phyloP scores from a whole-genome alignment of 2,113 vertebrate genomes.

The Chaetodon trifascialis region DNA sequence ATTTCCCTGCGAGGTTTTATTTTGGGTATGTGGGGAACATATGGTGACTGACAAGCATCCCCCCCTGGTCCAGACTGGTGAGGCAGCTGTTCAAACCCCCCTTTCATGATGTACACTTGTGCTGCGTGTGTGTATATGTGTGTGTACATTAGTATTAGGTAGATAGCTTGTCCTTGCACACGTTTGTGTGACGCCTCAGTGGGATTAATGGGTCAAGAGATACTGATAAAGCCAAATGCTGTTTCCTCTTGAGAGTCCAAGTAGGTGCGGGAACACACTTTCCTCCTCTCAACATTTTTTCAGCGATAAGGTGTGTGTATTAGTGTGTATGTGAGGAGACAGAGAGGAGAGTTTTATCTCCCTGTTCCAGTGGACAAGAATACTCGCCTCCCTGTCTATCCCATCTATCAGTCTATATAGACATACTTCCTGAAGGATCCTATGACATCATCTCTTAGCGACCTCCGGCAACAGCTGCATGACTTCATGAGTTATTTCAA shows the following conservation, averaged over 20 bases:
- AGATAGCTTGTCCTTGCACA: slow-evolving; percentile 16
- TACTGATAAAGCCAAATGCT: slow-evolving; percentile 41
- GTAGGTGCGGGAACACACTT: slow-evolving; percentile 47
- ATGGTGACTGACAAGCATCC: slow-evolving; percentile 75
- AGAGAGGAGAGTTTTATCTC: slow-evolving; percentile 36
- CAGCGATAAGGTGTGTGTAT: slow-evolving; percentile 36
- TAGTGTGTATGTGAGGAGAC: slow-evolving; percentile 15
- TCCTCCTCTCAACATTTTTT: slow-evolving; percentile 49
- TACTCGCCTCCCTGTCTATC: slow-evolving; percentile 23
- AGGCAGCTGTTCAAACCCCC: slow-evolving; percentile 77
- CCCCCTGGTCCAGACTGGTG: slow-evolving; percentile 43
- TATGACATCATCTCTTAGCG: slow-evolving; percentile 72
- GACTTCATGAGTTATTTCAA: slow-evolving; percentile 63
- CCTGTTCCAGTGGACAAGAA: slow-evolving; percentile 53
- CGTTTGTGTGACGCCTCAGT: background rate
- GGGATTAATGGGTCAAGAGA: slow-evolving; percentile 46
- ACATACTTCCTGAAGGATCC: slow-evolving; percentile 57
- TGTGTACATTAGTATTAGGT: slow-evolving; percentile 10
- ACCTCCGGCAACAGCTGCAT: slow-evolving; percentile 57
- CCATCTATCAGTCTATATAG: background rate
- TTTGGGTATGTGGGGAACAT: slow-evolving; percentile 76
- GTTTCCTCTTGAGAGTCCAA: slow-evolving; percentile 21
- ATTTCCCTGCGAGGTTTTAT: slow-evolving; percentile 72
- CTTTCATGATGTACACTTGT: slow-evolving; percentile 63
- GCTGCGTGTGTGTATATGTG: slow-evolving; percentile 17